These are phyloP conservation scores for Sebastes steindachneri DNA, from an alignment of 2,797 vertebrate genomes.

Conservation along the genomic window DNA sequence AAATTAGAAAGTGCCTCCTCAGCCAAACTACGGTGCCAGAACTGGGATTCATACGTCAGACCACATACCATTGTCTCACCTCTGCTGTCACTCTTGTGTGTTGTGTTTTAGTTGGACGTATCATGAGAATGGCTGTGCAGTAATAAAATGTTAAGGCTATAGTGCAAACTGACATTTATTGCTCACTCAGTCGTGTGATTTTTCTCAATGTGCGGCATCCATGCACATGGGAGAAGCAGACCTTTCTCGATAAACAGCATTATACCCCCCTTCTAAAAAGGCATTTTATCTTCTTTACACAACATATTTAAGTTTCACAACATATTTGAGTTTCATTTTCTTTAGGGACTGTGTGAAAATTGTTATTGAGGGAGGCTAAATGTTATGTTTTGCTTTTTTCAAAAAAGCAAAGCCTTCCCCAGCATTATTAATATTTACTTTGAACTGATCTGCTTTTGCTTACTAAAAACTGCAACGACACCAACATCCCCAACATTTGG, in stretches of 20 bases:
- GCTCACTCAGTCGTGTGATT: conserved; percentile 31
- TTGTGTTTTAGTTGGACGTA: neutral
- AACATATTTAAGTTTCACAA: neutral
- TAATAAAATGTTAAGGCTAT: conserved; percentile 47
- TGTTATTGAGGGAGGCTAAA: neutral
- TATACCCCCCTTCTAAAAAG: neutral
- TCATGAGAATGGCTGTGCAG: conserved; percentile 21
- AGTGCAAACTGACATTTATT: conserved; percentile 62
- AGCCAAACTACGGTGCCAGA: conserved; percentile 23
- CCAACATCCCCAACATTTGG: neutral
- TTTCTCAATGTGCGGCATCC: neutral
- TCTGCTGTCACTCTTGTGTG: conserved; percentile 20
- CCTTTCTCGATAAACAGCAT: conserved; percentile 47
- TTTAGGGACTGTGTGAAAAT: neutral
- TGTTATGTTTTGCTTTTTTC: neutral
- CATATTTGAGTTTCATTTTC: neutral
- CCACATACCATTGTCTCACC: conserved; percentile 36
- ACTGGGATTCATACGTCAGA: conserved; percentile 38
- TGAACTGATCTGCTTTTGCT: neutral
- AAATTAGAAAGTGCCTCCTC: conserved; percentile 46
- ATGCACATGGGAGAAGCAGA: conserved; percentile 46
- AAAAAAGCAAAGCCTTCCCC: neutral
- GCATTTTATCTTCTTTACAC: conserved; percentile 9
- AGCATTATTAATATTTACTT: neutral
- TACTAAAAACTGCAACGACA: neutral